phyloP scores from a whole-genome alignment of 2,113 vertebrate genomes.

The Melanostigma gelatinosum region DNA sequence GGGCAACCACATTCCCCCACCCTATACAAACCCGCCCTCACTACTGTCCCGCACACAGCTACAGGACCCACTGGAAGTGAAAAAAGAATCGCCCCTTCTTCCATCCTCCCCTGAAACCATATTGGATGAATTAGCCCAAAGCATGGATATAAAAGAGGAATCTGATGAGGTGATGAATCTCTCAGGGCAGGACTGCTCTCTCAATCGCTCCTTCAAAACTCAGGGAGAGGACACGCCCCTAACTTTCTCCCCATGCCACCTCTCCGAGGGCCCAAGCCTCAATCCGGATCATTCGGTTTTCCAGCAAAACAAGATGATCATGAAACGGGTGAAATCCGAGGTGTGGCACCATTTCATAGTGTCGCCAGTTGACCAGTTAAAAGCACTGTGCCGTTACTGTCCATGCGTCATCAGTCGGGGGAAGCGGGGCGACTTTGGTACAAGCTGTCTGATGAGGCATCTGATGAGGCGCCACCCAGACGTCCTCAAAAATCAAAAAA shows the following conservation, averaged over 20 bases:
- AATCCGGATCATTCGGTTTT: conserved; percentile 84
- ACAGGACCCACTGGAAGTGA: conserved; percentile 82
- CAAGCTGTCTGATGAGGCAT: conserved; percentile 95
- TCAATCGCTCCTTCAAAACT: conserved; percentile 83
- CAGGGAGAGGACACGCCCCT: conserved; percentile 80
- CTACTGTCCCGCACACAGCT: conserved; percentile 85
- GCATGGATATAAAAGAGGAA: conserved; percentile 82
- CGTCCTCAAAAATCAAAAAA: conserved; percentile 89
- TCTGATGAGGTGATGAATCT: conserved; percentile 80
- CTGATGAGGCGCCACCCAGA: conserved; percentile 91
- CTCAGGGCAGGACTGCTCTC: conserved; percentile 80
- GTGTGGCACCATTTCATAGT: conserved; percentile 96
- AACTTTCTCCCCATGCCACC: conserved; percentile 85
- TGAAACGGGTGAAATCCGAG: conserved; percentile 94
- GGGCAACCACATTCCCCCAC: conserved; percentile 88
- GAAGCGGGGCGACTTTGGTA: conserved; percentile 93
- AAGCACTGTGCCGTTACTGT: conserved; percentile 94
- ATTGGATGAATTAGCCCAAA: conserved; percentile 77
- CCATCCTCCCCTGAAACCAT: conserved; percentile 88
- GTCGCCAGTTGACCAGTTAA: conserved; percentile 90
- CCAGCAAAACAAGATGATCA: conserved; percentile 94
- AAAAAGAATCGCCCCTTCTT: conserved; percentile 79
- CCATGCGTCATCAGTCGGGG: conserved; percentile 93
- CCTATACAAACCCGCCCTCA: conserved; percentile 89
- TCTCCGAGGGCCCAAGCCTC: conserved; percentile 74